Base-by-base conservation (phyloP, 1,140 invertebrate species). In the Chlorops oryzae region DNA sequence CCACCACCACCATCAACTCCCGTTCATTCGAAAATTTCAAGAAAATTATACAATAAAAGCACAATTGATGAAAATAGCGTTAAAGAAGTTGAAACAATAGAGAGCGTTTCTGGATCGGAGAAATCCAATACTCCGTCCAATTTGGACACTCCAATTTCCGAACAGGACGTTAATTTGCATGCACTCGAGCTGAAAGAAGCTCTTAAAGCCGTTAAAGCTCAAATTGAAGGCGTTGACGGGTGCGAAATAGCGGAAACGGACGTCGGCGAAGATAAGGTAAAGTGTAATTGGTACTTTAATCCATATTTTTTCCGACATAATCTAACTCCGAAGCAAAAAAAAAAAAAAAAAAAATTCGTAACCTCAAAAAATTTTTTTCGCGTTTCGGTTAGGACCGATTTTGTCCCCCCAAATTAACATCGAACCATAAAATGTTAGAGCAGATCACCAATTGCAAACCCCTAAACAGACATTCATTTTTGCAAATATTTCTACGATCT, bases 1-100 rank as follows among this genome's bases (percentile, higher is more conserved):
- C 65, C 65, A 0, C 65, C 65, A n/a, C 65, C 65, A 15, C 65
- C 65, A 1, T 57, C 65, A 2, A 68, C 65, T 23, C 65, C 65
- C 6, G 65, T 68, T 2, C 65, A 68, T 18, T 50, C 51, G 2
- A 60, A 35, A 20, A 15, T 15, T 34, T 23, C 15, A 13, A 22
- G n/a, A n/a, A 0, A n/a, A 34, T 7, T 3, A 3, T 47, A 9
- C 2, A 17, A 25, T 47, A 39, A 23, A 5, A 38, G 9, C 28
- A 39, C n/a, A n/a, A n/a, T n/a, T n/a, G n/a, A n/a, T n/a, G n/a
- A n/a, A n/a, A n/a, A n/a, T n/a, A n/a, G n/a, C n/a, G n/a, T n/a
- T n/a, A n/a, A n/a, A n/a, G n/a, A n/a, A n/a, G n/a, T n/a, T n/a
- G n/a, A n/a, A n/a, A n/a, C n/a, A n/a, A n/a, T n/a, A n/a, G n/a